A percentile compares a stretch with the other conserved stretches of the same genome.
Conservation (phyloP, 30 jellyfish, hydroid and myxozoan genomes). For the Sanderia malayensis region DNA sequence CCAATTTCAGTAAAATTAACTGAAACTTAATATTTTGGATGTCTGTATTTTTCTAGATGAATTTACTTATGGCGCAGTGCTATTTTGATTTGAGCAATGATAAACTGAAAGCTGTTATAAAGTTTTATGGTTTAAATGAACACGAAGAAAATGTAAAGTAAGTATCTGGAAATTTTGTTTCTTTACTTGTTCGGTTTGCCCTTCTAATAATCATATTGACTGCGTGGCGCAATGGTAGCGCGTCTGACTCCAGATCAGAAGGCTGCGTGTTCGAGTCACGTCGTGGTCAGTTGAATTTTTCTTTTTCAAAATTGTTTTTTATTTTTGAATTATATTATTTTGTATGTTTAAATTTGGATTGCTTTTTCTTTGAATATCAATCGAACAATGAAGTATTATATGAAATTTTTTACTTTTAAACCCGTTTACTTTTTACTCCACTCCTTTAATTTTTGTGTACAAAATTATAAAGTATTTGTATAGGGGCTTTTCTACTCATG, state of each 20-base stretch:
- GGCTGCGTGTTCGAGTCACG: slow-evolving; percentile 89
- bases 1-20: too few relatives aligned
- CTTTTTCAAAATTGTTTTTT: too few relatives aligned
- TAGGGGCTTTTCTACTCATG: too few relatives aligned
- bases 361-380: too few relatives aligned
- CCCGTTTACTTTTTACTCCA: too few relatives aligned
- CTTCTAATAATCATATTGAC: slow-evolving; percentile 27
- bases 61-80: slow-evolving; percentile 53
- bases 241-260: slow-evolving; percentile 87
- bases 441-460: too few relatives aligned
- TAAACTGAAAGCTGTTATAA: slow-evolving; percentile 50
- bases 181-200: not conserved
- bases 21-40: too few relatives aligned
- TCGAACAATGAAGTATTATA: too few relatives aligned
- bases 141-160: slow-evolving; percentile 29
- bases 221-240: slow-evolving; percentile 89
- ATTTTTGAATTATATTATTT: too few relatives aligned
- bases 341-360: too few relatives aligned
- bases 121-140: slow-evolving; percentile 31
- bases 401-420: too few relatives aligned
- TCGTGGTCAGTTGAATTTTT: slow-evolving; percentile 53
- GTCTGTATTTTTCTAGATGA: slow-evolving; percentile 41
- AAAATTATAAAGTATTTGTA: too few relatives aligned
- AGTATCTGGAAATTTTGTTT: not conserved
- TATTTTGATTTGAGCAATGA: slow-evolving; percentile 52